Conservation (phyloP, 2,888 invertebrate genomes). For the Ormia ochracea region DNA sequence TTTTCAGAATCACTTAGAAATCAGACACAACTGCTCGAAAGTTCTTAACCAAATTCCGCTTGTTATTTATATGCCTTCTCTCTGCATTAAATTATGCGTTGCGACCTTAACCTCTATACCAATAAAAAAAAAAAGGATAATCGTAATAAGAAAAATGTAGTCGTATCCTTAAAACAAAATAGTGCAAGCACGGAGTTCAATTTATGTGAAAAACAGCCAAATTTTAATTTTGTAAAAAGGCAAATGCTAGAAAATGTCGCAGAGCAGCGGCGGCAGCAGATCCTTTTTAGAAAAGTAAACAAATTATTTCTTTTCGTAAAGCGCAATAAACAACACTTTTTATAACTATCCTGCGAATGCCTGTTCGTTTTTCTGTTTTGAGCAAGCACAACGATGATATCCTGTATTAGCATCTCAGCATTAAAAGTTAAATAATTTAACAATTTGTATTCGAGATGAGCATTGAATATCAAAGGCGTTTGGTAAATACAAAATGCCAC, state of each 20-base stretch:
- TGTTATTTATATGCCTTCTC: not conserved
- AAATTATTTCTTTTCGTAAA: constrained; percentile 51
- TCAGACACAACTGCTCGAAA: too few species aligned
- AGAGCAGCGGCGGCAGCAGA: constrained; percentile 17
- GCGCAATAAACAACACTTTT: constrained; percentile 52
- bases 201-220: constrained; percentile 23
- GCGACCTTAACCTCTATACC: constrained; percentile 42
- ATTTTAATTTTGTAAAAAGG: constrained; percentile 50
- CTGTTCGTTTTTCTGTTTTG: not conserved
- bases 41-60: not conserved
- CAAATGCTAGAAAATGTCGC: not conserved
- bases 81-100: not conserved
- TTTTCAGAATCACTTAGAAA: too few species aligned
- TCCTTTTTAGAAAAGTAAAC: constrained; percentile 42
- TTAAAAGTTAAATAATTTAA: constrained; percentile 48
- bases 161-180: constrained; percentile 9
- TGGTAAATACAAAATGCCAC: constrained; percentile 14
- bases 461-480: constrained; percentile 48
- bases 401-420: constrained; percentile 4
- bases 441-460: constrained; percentile 56
- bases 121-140: not conserved
- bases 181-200: not conserved
- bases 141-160: too few species aligned
- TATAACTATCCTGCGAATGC: not conserved
- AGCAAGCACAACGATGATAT: not conserved